Conservation (phyloP, 1,140 invertebrate genomes). For the Cydia strobilella region DNA sequence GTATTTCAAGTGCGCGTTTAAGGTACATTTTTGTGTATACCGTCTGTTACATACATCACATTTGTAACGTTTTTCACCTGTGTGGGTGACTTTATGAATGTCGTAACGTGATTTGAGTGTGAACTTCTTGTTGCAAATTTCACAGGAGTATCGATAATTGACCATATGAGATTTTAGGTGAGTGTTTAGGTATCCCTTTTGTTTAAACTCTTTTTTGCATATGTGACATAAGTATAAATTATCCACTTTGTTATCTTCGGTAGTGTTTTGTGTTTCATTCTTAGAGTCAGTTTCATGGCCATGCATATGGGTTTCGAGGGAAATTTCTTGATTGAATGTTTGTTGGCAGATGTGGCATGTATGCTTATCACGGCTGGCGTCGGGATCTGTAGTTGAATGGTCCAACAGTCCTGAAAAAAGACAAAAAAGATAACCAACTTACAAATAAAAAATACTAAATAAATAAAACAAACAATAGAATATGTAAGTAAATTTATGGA, state of each 20-base stretch:
- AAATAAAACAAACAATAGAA: no score
- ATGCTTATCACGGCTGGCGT: background rate
- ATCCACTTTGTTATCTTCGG: background rate
- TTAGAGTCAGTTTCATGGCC: background rate
- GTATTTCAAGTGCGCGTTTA: constrained; percentile 5
- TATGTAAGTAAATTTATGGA: no score
- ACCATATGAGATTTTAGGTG: background rate
- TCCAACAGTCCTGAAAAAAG: background rate
- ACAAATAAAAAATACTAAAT: background rate
- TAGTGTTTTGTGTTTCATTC: background rate
- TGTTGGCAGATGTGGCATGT: background rate
- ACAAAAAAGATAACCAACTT: background rate
- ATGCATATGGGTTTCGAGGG: background rate
- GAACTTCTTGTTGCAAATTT: background rate
- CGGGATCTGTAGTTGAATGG: background rate
- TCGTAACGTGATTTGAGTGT: background rate
- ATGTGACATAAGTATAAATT: background rate
- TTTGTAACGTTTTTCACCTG: background rate
- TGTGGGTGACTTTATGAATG: background rate
- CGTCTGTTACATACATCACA: background rate
- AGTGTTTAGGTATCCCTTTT: background rate
- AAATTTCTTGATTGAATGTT: background rate
- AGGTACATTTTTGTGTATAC: background rate
- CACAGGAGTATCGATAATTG: background rate
- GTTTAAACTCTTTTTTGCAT: background rate